Conservation (phyloP, 2,888 invertebrate species). For the Gymnosoma rotundatum region DNA sequence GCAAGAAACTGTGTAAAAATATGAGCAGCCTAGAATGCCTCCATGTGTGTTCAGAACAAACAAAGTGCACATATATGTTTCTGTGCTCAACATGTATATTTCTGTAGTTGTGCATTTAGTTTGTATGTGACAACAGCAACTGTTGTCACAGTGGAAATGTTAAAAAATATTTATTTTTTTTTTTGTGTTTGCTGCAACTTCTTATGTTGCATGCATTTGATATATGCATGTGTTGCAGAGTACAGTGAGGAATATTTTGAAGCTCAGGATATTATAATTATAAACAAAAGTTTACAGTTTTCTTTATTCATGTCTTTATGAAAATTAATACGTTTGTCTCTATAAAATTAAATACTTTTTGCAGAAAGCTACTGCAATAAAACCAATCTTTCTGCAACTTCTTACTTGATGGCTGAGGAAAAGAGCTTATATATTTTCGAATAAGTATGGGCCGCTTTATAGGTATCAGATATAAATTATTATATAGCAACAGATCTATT, state of each 20-base stretch:
- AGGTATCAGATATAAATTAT: too few relatives aligned
- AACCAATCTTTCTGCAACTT: too few relatives aligned
- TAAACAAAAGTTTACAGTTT: too few relatives aligned
- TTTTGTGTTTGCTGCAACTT: conserved; percentile 38
- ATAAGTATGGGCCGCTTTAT: too few relatives aligned
- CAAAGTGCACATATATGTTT: neutral
- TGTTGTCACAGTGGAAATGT: conserved; percentile 75
- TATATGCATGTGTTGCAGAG: conserved; percentile 18
- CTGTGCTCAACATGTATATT: conserved; percentile 9
- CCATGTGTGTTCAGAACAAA: conserved; percentile 16
- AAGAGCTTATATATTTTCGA: too few relatives aligned
- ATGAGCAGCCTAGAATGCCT: conserved; percentile 11
- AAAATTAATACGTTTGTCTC: too few relatives aligned
- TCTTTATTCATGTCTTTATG: too few relatives aligned
- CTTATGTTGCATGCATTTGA: conserved; percentile 50
- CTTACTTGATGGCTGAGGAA: too few relatives aligned
- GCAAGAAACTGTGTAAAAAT: conserved; percentile 37
- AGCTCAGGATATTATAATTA: too few relatives aligned
- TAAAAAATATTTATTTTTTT: conserved; percentile 31
- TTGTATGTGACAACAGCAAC: conserved; percentile 68
- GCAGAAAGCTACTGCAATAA: too few relatives aligned
- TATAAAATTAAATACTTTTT: too few relatives aligned
- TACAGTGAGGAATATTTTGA: conserved; percentile 4
- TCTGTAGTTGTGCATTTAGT: conserved; percentile 20
- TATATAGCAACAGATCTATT: too few relatives aligned